Base-by-base conservation (phyloP, 2,888 invertebrate genomes). In the Oasisia sp. region DNA sequence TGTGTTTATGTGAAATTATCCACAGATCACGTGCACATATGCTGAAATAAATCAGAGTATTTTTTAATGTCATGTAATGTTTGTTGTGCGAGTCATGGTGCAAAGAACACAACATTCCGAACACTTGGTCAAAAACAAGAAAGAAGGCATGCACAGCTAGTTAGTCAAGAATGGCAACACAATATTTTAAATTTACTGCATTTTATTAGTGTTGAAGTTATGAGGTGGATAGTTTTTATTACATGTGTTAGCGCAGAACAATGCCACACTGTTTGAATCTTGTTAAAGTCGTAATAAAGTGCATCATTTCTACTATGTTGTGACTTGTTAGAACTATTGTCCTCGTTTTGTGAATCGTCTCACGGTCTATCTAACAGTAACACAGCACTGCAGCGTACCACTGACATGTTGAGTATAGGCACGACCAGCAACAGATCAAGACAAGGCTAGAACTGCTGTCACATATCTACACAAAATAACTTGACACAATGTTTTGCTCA, bases 161-260 rank as follows among this genome's bases (percentile, higher is more conserved):
- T 74, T 74, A 27, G 27, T 27, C 27, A 74, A 19, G n/a, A 74
- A 74, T n/a, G n/a, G 19, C 27, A 74, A 74, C 74, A 74, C 74
- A 27, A 74, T 27, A 74, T 19, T 74, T 19, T 27, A 74, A 27
- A 74, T 74, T 7, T 74, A 74, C 7, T 74, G 74, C 14, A 74
- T 74, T 74, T 74, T 74, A 74, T 74, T 74, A 74, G 74, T 74
- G 27, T 74, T 74, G 27, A 74, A 74, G 7, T 19, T n/a, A n/a
- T 74, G 74, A 74, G n/a, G n/a, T 74, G 74, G 74, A n/a, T 19
- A 74, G 74, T 74, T 74, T 74, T 74, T 74, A 74, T 74, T 74
- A 74, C 74, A 74, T 19, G 27, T 74, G 74, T 74, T 50, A 74
- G 74, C 19, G 27, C n/a, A 27, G n/a, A 19, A 74, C 74, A 19